A percentile compares a stretch with the other conserved stretches of the same genome.
phyloP scores from a whole-genome alignment of 2,888 invertebrate genomes.

The Tetragonisca angustula region DNA sequence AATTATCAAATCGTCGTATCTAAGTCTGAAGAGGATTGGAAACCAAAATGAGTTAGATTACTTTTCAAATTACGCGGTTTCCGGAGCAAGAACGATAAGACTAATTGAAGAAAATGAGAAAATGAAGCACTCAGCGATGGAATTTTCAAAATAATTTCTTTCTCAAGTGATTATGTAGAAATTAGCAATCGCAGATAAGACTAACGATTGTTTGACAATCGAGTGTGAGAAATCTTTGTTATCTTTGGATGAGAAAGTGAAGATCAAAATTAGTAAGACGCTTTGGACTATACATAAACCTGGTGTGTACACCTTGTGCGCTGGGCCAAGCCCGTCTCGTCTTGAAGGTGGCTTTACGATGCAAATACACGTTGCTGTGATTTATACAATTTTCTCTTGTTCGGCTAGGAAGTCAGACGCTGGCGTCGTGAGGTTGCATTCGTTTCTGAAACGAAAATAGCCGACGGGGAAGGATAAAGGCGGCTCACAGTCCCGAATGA shows the following conservation, averaged over 20 bases:
- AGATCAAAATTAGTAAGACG: not conserved
- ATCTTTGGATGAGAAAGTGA: not conserved
- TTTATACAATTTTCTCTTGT: constrained; percentile 12
- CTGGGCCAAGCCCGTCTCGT: constrained; percentile 2
- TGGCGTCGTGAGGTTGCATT: constrained; percentile 33
- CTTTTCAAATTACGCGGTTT: no score
- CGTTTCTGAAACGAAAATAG: constrained; percentile 42
- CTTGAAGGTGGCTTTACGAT: not conserved
- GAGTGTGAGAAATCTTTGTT: not conserved
- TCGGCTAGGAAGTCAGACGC: not conserved
- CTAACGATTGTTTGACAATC: no score
- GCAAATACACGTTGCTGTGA: constrained; percentile 1
- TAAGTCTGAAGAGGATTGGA: not conserved
- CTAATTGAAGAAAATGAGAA: no score
- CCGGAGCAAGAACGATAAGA: no score
- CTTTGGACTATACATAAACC: not conserved
- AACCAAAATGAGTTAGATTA: no score
- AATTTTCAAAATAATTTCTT: no score
- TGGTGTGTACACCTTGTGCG: not conserved
- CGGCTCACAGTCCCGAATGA: constrained; percentile 16
- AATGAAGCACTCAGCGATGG: no score
- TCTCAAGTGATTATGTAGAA: no score
- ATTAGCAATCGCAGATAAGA: no score
- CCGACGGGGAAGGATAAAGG: constrained; percentile 20
- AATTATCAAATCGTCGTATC: not conserved